These are phyloP conservation scores for Bettongia penicillata DNA, from an alignment of 2,113 vertebrate genomes.

Conservation along the genomic window DNA sequence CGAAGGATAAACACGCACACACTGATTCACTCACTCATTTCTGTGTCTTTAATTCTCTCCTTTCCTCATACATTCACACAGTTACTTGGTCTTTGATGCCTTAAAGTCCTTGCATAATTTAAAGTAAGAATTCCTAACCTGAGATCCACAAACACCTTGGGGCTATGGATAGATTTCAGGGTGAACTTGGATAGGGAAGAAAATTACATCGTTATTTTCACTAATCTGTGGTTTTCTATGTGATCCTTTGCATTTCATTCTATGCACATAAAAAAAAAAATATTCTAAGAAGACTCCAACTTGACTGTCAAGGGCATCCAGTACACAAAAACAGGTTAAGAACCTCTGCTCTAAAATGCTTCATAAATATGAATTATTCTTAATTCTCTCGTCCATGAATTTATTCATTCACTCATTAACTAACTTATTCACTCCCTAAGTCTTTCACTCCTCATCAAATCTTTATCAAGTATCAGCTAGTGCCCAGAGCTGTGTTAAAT, in stretches of 20 bases:
- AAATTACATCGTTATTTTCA: background rate
- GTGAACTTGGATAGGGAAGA: background rate
- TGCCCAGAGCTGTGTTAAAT: background rate
- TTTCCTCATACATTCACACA: background rate
- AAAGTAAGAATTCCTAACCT: background rate
- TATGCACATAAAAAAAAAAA: background rate
- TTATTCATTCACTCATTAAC: background rate
- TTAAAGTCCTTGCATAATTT: background rate
- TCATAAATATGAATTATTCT: background rate
- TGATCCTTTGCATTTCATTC: background rate
- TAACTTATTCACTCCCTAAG: background rate
- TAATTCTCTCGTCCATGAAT: background rate
- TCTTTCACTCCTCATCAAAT: background rate
- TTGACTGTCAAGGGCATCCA: background rate
- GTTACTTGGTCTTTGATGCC: background rate
- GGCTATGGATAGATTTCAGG: background rate
- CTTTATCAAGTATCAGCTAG: background rate
- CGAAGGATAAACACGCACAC: too few species aligned
- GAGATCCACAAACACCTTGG: background rate
- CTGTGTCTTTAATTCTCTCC: background rate
- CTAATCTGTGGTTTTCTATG: background rate
- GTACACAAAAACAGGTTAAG: background rate
- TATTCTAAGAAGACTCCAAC: background rate
- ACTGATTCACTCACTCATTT: background rate
- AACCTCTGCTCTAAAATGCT: background rate